Evolutionary conservation across 2,113 vertebrate genomes (phyloP), one percentile per base, ranked within the genome.

Genomic region (Epinephelus cyanopodus): DNA sequence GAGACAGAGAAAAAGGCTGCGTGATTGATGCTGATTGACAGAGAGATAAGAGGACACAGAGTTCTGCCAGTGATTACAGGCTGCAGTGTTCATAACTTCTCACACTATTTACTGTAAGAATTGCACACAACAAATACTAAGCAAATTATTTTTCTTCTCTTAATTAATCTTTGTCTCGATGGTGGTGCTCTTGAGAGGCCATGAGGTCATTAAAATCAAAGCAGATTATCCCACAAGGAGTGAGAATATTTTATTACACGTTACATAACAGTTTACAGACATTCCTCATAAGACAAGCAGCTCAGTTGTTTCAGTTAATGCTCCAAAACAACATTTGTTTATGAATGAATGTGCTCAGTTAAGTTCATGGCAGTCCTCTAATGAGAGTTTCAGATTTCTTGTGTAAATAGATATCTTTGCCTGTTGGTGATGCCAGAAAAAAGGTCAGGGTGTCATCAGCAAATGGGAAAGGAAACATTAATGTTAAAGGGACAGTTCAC

Each of bases 271-370:
- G 37, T 75, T 58, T 63, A n/a, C 3, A 75, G 18, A 37, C 25
- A 2, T 5, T 53, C 45, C 27, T 52, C 2, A 23, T 48, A 79
- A 54, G n/a, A 64, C 62, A 25, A 0, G 19, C 21, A 50, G 15
- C 27, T 60, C 0, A 6, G 25, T 76, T 85, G 21, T 77, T 80
- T 81, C 23, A 54, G 60, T 23, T 61, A 74, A 80, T 48, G 29
- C 29, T 42, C 27, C 11, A 13, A 61, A 66, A 60, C 5, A 23
- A 37, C 6, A 74, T 81, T 61, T 52, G 29, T 58, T 45, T 45
- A 18, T 69, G 66, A 65, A 42, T 17, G 15, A 61, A 48, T 61
- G 42, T 48, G 39, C 42, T 73, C 71, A 48, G 25, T 47, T 48
- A 10, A 48, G 50, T 27, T 60, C 23, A 57, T 71, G 52, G 14